A percentile compares a stretch with the other conserved stretches of the same genome.
Evolutionary conservation across 1,140 invertebrate species (phyloP).

Genomic region (Forficula auricularia): DNA sequence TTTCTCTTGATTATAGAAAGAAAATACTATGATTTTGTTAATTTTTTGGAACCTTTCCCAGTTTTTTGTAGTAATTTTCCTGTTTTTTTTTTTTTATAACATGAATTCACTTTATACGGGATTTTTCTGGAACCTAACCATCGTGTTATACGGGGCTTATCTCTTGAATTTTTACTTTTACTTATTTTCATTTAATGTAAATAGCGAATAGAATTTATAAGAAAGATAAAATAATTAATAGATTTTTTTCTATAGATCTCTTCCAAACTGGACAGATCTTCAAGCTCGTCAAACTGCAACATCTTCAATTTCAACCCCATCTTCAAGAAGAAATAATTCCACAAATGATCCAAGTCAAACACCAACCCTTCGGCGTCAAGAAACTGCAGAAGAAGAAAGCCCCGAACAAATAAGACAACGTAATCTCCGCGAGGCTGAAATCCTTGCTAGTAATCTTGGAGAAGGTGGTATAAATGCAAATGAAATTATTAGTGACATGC

Average conservation of each 20-base stretch:
- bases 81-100: too few species aligned
- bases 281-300: conserved; percentile 31
- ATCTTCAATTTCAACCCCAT: background rate
- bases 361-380: conserved; percentile 27
- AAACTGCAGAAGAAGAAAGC: conserved; percentile 44
- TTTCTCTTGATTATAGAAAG: too few species aligned
- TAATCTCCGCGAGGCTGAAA: conserved; percentile 78
- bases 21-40: too few species aligned
- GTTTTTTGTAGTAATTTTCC: too few species aligned
- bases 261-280: conserved; percentile 66
- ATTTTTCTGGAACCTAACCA: too few species aligned
- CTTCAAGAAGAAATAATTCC: background rate
- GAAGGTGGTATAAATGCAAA: conserved; percentile 67
- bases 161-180: too few species aligned
- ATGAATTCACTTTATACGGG: too few species aligned
- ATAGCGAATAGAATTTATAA: too few species aligned
- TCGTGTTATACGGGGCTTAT: too few species aligned
- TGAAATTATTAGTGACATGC: conserved; percentile 64
- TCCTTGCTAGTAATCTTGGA: conserved; percentile 71
- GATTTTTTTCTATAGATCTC: conserved; percentile 33
- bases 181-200: too few species aligned
- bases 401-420: conserved; percentile 60
- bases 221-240: too few species aligned
- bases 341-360: conserved; percentile 22
- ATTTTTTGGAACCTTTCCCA: too few species aligned